A percentile compares a stretch with the other conserved stretches of the same genome.
Evolutionary conservation across 1,140 invertebrate species (phyloP).

Genomic region (Chelonus insularis): DNA sequence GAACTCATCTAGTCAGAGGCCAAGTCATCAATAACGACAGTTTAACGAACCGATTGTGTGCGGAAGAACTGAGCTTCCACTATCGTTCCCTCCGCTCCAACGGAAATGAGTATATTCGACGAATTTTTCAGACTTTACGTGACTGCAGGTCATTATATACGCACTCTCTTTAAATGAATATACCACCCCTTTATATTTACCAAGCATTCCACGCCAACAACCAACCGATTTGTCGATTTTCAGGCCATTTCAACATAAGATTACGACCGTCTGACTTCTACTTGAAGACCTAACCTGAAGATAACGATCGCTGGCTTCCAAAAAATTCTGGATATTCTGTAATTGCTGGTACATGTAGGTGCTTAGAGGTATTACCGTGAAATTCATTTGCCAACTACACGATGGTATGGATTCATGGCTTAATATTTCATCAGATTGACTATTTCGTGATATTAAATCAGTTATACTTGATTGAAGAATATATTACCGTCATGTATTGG

Average conservation of each 20-base stretch:
- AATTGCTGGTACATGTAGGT: background rate
- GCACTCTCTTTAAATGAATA: background rate
- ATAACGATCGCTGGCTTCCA: background rate
- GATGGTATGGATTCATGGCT: background rate
- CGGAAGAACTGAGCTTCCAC: background rate
- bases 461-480: background rate
- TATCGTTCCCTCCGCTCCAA: background rate
- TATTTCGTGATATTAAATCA: background rate
- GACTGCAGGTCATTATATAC: background rate
- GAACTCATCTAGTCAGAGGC: background rate
- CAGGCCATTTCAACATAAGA: background rate
- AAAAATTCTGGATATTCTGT: background rate
- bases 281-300: background rate
- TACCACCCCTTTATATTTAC: background rate
- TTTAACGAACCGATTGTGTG: slow-evolving; percentile 13
- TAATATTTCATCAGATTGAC: background rate
- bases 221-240: background rate
- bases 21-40: slow-evolving; percentile 21
- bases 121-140: background rate
- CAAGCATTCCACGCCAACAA: background rate
- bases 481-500: background rate
- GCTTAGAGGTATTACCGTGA: too few relatives aligned
- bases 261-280: background rate
- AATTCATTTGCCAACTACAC: too few relatives aligned
- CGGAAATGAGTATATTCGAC: background rate